phyloP scores from a whole-genome alignment of 2,113 vertebrate species.

The Gymnarchus niloticus region DNA sequence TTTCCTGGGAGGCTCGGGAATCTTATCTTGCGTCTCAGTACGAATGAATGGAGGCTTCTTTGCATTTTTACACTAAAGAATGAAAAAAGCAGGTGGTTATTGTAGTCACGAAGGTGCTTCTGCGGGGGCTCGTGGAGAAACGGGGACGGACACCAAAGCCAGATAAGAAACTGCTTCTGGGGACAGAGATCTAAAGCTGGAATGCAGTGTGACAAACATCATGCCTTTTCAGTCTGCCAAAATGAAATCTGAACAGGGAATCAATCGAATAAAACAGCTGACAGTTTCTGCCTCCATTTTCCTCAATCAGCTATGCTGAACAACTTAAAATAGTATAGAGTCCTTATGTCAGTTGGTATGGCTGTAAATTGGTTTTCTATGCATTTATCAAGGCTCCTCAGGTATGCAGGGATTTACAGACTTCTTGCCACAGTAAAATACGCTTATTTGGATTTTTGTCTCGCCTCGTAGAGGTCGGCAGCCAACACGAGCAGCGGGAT shows the following conservation, averaged over 20 bases:
- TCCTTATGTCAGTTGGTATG: too few species aligned
- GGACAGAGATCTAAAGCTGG: background rate
- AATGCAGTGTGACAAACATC: background rate
- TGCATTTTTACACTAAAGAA: background rate
- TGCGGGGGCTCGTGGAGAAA: background rate
- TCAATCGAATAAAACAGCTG: background rate
- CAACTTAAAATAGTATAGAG: background rate
- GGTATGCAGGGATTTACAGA: background rate
- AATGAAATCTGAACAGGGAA: background rate
- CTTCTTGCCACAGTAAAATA: background rate
- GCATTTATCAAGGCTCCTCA: background rate
- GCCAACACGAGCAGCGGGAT: background rate
- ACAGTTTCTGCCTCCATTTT: background rate
- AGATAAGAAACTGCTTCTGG: background rate
- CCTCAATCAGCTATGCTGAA: background rate
- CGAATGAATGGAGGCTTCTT: background rate
- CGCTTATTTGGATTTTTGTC: background rate
- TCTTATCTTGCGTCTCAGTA: background rate
- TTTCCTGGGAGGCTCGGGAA: background rate
- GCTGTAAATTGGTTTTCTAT: too few species aligned
- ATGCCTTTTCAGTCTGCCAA: background rate
- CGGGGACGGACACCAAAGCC: background rate
- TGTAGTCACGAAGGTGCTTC: background rate
- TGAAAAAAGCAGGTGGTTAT: background rate
- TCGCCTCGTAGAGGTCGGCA: background rate